Base-by-base conservation (phyloP, 2,888 invertebrate species). In the Cephus runcator region DNA sequence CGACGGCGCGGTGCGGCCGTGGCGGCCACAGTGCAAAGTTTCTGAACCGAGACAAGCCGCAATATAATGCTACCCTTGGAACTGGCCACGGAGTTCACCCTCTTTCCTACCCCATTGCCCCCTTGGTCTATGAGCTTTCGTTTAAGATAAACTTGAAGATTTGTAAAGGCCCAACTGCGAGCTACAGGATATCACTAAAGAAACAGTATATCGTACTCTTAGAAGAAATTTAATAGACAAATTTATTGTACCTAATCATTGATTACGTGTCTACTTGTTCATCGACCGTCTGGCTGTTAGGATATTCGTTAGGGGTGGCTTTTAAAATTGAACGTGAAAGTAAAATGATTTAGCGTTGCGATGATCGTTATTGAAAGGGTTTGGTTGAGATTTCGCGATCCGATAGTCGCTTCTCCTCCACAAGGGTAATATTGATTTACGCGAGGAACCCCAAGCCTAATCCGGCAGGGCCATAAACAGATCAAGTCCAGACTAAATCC, bases 401-500 rank as follows among this genome's bases (percentile, higher is more conserved):
- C 82, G 83, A 85, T 81, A 77, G 80, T 73, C 75, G 80, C 77
- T 79, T 75, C 76, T 80, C 79, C 78, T 80, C 75, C 79, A 73
- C 74, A 75, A 75, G 75, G 77, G 87, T 90, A 90, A 90, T 90
- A 91, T 91, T 91, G 90, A 89, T 89, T 90, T 89, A 91, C 89
- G 90, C 86, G 84, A 75, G 75, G 36, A 23, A 75, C 36, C 36
- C 88, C 87, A 84, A 87, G 88, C 88, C 88, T 91, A 91, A 91
- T 91, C 90, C 90, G 86, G 84, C 84, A 84, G 84, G 89, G 90
- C 87, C 90, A 90, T 91, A 91, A 91, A 91, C 91, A 91, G 91
- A 90, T 91, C 91, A 91, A 87, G 88, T 88, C 84, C 90, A 90
- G 89, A 88, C 88, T 88, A 89, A 90, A 91, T 90, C 90, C 90